Evolutionary conservation across 2,888 invertebrate genomes (phyloP), one percentile per base, ranked within the genome.

Genomic region (Drosophila leonis): DNA sequence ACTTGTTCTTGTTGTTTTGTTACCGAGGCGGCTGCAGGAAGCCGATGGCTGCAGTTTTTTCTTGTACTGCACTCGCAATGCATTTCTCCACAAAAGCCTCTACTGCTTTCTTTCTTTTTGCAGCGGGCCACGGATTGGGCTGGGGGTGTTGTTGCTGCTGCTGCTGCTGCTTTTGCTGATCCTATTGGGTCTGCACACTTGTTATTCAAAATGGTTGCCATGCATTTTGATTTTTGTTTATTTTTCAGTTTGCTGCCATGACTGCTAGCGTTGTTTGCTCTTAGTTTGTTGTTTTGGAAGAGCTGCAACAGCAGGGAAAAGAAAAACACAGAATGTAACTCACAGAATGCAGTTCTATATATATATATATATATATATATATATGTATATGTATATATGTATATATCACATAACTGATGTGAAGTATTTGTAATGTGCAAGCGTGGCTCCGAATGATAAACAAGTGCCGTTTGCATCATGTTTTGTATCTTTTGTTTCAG

Each of bases 121-220:
- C 42, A 37, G 18, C n/a, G 24, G 18, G 55, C 48, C 37, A 9
- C 20, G 39, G 33, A 35, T 29, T 15, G 46, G 29, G 27, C 4
- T 9, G 39, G 27, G 4, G 10, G 27, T 24, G 24, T 20, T 18
- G 44, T 4, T 46, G 13, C 13, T 42, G 12, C 44, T 27, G 27
- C 4, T 46, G 59, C 31, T 39, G 74, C 31, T 60, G 55, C 33
- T 63, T 49, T 51, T 68, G 49, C 24, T 54, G 46, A 9, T 35
- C 60, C 29, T 63, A 62, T 59, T 72, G 57, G 60, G 33, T 67
- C 78, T 72, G 83, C 78, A 81, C 88, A 83, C 88, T 88, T 85
- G 86, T 83, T 85, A 85, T 85, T 86, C 85, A 85, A 86, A 86
- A 86, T 88, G 88, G 88, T 86, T 82, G 85, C 85, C 88, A 76